Base-by-base conservation (phyloP, 1,140 invertebrate species). In the Drosophila athabasca region DNA sequence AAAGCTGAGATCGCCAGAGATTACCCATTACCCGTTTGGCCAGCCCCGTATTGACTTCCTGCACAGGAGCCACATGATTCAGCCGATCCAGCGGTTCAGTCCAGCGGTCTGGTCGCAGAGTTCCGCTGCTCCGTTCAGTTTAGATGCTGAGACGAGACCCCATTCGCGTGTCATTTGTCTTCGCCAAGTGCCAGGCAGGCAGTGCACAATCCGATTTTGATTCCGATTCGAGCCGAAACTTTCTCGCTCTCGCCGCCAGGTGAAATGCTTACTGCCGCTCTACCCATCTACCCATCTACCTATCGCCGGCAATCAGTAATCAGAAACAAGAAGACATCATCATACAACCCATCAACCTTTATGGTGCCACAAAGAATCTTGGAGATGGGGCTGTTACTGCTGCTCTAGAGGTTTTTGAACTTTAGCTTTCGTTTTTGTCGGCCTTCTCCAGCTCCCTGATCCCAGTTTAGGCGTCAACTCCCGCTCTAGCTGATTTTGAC, bases 381-480 rank as follows among this genome's bases (percentile, higher is more conserved):
- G 45, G 55, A n/a, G 55, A 49, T 35, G 35, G 6, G 43, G 45
- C 19, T 48, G 55, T 49, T 19, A 26, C 13, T 54, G 29, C 13
- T 11, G 19, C 19, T 61, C 26, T 51, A 57, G 55, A 62, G 78
- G 78, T 76, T 71, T 81, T 76, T 65, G 65, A 81, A 76, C 67
- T 72, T 55, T 51, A 72, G 78, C 78, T 80, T 80, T 81, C 79
- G 79, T 81, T 81, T 81, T 79, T 79, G 74, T 76, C 48, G 44
- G 43, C 72, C 78, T 73, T 67, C 22, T 57, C 60, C 65, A 41
- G 19, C 39, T 35, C 35, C 29, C 39, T 54, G 9, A 31, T 24
- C 15, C 17, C 51, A 29, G 26, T 5, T 26, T 26, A 0, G 6
- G 26, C 26, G 6, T 9, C 31, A 31, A 8, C 31, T 31, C 2